These are phyloP conservation scores for Charanyca ferruginea DNA, from an alignment of 2,888 invertebrate species.

Conservation along the genomic window DNA sequence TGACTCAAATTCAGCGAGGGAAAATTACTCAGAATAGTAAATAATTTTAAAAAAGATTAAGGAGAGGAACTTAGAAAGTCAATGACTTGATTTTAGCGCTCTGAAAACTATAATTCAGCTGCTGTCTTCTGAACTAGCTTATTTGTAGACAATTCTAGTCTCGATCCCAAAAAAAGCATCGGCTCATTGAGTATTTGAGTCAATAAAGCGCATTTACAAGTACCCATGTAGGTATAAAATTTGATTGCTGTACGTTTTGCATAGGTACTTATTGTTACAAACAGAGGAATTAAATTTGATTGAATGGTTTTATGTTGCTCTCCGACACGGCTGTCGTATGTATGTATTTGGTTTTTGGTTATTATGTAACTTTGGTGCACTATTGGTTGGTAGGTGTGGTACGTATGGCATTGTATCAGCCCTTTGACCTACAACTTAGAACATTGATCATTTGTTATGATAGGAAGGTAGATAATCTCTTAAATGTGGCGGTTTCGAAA, in stretches of 20 bases:
- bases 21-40: no score
- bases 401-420: neutral
- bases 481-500: neutral
- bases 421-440: conserved; percentile 14
- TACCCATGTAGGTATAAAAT: conserved; percentile 46
- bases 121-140: neutral
- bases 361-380: conserved; percentile 14
- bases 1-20: no score
- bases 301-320: conserved; percentile 30
- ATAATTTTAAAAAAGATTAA: no score
- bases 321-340: conserved; percentile 11
- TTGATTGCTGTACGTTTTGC: conserved; percentile 22
- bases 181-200: conserved; percentile 35
- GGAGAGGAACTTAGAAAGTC: no score
- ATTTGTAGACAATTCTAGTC: conserved; percentile 11
- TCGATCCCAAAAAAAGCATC: conserved; percentile 28
- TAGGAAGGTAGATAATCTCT: neutral
- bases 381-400: conserved; percentile 8
- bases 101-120: neutral
- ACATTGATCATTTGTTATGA: conserved; percentile 12
- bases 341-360: conserved; percentile 12
- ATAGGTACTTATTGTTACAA: no score
- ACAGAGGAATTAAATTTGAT: conserved; percentile 45
- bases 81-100: neutral
- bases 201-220: conserved; percentile 55